Base-by-base conservation (phyloP, 2,888 invertebrate species). In the Harpalus rufipes region DNA sequence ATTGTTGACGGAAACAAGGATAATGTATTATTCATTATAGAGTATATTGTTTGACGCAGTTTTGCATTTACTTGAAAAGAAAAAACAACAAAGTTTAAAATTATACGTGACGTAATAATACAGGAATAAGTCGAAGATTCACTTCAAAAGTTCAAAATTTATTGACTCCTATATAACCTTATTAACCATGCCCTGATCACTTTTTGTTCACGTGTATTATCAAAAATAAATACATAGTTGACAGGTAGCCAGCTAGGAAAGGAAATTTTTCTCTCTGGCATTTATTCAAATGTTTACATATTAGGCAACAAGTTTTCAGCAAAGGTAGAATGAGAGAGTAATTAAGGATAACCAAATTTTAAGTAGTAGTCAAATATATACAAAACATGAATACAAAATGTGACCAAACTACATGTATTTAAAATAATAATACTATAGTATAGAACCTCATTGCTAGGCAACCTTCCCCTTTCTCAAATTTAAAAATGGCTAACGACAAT, bases 221-320 rank as follows among this genome's bases (percentile, higher is more conserved):
- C 63, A 84, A 63, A 39, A 44, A 32, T 74, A 74, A 61, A 79
- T 41, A 86, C 16, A 61, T 21, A 80, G 72, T 81, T 68, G 74
- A 44, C 58, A 78, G 25, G 18, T 18, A 56, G 78, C 78, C 78
- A 78, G 58, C 56, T 41, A 32, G 32, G 58, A 25, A 56, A 56
- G 56, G 32, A 56, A 78, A 78, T 78, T 78, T 58, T 78, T 51
- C 21, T 25, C 56, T 12, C n/a, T 78, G 78, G 78, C 78, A 58
- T n/a, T 58, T 3, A 7, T 78, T 58, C 78, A 78, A 78, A 74
- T 7, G 7, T 74, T 14, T 68, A 21, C 63, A 0, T 63, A 25
- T 63, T 25, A 63, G 21, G 63, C 21, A 63, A 63, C 12, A 10
- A 32, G 14, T 51, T 51, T 51, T 51, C 44, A 0, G 12, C 6